Conservation (phyloP, 2,113 vertebrate species). For the Leucoraja erinaceus region DNA sequence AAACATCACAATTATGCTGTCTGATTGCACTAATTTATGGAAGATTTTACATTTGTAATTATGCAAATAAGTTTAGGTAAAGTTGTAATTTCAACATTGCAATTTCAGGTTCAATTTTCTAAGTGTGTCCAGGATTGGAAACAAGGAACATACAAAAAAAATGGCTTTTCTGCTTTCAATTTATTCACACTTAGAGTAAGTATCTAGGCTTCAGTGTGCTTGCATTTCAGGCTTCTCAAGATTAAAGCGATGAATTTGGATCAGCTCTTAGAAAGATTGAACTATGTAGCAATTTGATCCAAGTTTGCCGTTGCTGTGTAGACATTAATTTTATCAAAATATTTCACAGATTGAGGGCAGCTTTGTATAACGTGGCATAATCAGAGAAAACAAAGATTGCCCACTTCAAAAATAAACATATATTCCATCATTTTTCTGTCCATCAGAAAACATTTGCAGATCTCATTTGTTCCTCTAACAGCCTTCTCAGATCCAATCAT, state of each 20-base stretch:
- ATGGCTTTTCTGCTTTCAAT: neutral
- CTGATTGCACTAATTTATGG: too few species aligned
- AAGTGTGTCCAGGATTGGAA: too few species aligned
- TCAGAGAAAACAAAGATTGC: neutral
- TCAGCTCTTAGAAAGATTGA: neutral
- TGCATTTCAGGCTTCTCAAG: neutral
- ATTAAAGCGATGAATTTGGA: neutral
- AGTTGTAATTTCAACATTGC: too few species aligned
- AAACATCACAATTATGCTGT: too few species aligned
- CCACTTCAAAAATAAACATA: neutral
- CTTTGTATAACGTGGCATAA: neutral
- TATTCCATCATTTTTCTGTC: neutral
- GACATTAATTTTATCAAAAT: neutral
- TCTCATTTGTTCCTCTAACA: slow-evolving; percentile 19
- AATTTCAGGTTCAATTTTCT: too few species aligned
- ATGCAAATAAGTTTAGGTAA: too few species aligned
- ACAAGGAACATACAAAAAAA: too few species aligned
- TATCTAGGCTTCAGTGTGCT: neutral
- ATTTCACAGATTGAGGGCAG: neutral
- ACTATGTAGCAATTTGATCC: neutral
- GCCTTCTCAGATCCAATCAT: neutral
- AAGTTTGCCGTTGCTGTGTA: neutral
- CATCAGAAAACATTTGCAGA: neutral
- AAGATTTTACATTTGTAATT: too few species aligned
- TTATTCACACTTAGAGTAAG: neutral